Percentiles rank a stretch among this genome's conserved stretches.
Evolutionary conservation across 2,797 vertebrate genomes (phyloP).

Genomic region (Carapus acus): DNA sequence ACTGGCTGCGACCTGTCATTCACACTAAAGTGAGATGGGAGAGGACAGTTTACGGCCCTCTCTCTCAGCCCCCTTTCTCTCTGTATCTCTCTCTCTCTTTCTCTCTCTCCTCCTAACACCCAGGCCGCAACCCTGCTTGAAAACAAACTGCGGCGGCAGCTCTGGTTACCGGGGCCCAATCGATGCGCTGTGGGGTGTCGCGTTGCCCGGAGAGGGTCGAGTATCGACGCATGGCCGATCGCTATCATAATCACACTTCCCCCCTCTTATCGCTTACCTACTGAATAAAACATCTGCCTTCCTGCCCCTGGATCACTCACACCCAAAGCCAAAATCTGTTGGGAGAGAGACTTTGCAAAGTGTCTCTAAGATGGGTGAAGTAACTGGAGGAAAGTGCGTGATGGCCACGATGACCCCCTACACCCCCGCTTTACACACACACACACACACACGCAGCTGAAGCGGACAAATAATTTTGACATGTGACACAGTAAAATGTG

Average conservation of each 20-base stretch:
- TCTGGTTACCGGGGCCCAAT: constrained; percentile 62
- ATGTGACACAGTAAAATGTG: too few species aligned
- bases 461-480: too few species aligned
- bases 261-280: constrained; percentile 72
- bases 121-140: constrained; percentile 60
- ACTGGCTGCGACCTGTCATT: constrained; percentile 31
- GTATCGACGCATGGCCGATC: constrained; percentile 70
- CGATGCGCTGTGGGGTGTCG: constrained; percentile 68
- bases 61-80: too few species aligned
- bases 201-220: constrained; percentile 60
- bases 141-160: constrained; percentile 66
- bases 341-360: constrained; percentile 45
- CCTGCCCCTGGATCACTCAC: constrained; percentile 58
- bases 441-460: too few species aligned
- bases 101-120: constrained; percentile 42
- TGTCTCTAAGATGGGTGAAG: constrained; percentile 44
- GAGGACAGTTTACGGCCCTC: constrained; percentile 3
- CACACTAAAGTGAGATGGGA: constrained; percentile 38
- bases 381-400: constrained; percentile 38
- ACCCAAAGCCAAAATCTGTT: constrained; percentile 40
- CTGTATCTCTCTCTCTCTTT: constrained; percentile 4
- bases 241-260: constrained; percentile 79
- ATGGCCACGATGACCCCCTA: constrained; percentile 36
- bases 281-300: constrained; percentile 79
- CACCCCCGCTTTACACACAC: constrained; percentile 22